A percentile compares a stretch with the other conserved stretches of the same genome.
Conservation (phyloP, 2,888 invertebrate species). For the Neoaliturus tenellus region DNA sequence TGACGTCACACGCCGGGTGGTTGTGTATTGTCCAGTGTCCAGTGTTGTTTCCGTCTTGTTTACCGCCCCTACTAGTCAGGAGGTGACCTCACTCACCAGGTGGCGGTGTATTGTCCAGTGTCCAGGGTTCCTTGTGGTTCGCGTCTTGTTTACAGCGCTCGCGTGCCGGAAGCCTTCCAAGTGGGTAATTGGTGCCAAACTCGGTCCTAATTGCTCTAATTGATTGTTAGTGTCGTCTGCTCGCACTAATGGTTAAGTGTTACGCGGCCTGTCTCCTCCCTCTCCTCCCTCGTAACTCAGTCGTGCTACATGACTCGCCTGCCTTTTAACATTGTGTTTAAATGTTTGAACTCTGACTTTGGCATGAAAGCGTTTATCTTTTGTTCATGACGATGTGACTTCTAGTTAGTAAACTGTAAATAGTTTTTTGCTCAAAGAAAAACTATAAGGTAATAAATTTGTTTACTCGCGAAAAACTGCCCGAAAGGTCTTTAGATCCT, state of each 20-base stretch:
- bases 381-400: no score
- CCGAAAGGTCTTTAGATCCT: no score
- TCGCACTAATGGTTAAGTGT: not conserved
- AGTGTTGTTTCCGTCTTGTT: not conserved
- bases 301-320: no score
- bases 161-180: slow-evolving; percentile 42
- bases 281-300: not conserved
- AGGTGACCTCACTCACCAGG: not conserved
- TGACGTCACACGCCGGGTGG: not conserved
- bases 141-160: slow-evolving; percentile 8
- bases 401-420: no score
- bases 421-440: no score
- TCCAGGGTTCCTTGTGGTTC: not conserved
- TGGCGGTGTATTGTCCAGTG: not conserved
- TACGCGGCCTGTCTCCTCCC: not conserved
- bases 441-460: no score
- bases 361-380: no score
- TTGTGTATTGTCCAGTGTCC: not conserved
- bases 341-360: no score
- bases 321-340: no score
- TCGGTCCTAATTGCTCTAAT: slow-evolving; percentile 24
- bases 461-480: no score
- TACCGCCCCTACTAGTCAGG: not conserved
- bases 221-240: slow-evolving; percentile 37
- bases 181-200: slow-evolving; percentile 38